A percentile compares a stretch with the other conserved stretches of the same genome.
phyloP scores from a whole-genome alignment of 2,888 invertebrate genomes.

The Mythimna albipuncta region DNA sequence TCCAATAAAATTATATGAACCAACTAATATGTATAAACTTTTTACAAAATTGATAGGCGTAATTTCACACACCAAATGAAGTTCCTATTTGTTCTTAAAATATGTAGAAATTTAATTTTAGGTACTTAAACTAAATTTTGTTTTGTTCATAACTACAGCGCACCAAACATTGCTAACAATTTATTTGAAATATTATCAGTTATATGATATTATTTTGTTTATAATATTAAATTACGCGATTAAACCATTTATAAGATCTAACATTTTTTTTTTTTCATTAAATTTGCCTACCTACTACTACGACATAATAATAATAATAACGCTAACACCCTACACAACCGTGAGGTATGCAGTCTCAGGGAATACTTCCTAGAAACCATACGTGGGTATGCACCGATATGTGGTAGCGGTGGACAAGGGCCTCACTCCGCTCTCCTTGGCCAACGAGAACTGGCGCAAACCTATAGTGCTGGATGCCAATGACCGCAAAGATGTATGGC shows the following conservation, averaged over 20 bases:
- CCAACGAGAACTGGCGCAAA: no score
- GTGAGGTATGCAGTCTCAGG: no score
- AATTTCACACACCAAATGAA: constrained; percentile 58
- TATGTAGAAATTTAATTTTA: constrained; percentile 58
- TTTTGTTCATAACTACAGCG: constrained; percentile 55
- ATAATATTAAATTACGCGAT: constrained; percentile 57
- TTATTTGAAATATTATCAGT: constrained; percentile 65
- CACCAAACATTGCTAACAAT: constrained; percentile 58
- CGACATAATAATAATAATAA: no score
- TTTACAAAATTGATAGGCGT: constrained; percentile 44
- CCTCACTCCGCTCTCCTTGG: no score
- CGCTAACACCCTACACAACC: no score
- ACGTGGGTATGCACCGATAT: no score
- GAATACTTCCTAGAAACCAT: no score
- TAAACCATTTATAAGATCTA: constrained; percentile 57
- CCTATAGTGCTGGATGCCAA: no score
- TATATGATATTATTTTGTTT: constrained; percentile 66
- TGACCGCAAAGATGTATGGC: no score
- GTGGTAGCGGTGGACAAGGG: no score
- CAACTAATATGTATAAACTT: constrained; percentile 41
- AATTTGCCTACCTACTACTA: background rate
- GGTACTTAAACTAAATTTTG: constrained; percentile 55
- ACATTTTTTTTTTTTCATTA: constrained; percentile 8
- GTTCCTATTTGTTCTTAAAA: constrained; percentile 67
- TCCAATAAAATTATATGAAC: constrained; percentile 29